These are phyloP conservation scores for Gymnothorax javanicus DNA, from an alignment of 2,797 vertebrate genomes.

Conservation along the genomic window DNA sequence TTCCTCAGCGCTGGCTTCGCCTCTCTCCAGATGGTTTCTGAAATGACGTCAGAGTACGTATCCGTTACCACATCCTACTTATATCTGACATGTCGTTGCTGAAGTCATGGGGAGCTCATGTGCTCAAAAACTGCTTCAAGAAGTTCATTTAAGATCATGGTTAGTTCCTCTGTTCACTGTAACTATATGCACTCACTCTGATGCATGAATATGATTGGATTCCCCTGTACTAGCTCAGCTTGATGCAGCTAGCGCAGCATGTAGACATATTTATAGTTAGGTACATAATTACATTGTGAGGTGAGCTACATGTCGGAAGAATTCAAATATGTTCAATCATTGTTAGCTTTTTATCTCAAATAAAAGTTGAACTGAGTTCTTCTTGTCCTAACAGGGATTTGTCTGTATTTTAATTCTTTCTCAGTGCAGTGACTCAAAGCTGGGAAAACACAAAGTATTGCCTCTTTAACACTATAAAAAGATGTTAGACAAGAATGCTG, in stretches of 20 bases:
- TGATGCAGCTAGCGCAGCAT: not conserved
- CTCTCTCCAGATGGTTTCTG: conserved; percentile 92
- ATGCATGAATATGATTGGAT: no score
- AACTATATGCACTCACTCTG: no score
- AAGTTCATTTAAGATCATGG: no score
- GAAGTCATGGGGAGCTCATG: not conserved
- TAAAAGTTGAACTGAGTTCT: not conserved
- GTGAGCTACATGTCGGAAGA: not conserved
- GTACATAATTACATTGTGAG: not conserved
- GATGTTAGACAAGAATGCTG: not conserved
- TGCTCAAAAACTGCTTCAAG: no score
- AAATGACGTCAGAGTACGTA: conserved; percentile 98
- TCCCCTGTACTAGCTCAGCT: no score
- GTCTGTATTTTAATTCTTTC: not conserved
- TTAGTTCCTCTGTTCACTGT: no score
- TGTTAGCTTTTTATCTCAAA: not conserved
- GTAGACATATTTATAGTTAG: not conserved
- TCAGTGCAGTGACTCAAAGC: not conserved
- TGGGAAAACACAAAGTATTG: not conserved
- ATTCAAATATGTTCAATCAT: not conserved
- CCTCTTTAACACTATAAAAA: not conserved
- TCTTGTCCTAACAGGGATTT: not conserved
- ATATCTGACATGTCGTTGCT: not conserved
- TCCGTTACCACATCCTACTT: conserved; percentile 13
- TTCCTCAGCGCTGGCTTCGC: conserved; percentile 97